These are phyloP conservation scores for Anguilla marmorata DNA, from an alignment of 2,797 vertebrate species.

Conservation along the genomic window DNA sequence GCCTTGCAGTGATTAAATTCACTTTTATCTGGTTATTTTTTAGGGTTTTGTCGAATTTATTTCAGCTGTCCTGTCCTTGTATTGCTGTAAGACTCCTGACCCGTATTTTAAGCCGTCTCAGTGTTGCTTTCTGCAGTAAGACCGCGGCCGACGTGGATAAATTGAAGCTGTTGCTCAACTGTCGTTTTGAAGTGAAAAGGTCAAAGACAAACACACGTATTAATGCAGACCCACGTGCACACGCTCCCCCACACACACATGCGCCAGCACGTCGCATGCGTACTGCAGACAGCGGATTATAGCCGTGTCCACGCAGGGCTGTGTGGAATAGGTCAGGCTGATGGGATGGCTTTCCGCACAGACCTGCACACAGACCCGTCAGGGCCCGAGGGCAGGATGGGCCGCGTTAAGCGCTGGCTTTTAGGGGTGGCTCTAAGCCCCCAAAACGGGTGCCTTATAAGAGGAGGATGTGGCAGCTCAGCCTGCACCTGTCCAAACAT, in stretches of 20 bases:
- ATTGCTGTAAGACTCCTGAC: not conserved
- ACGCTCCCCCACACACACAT: constrained; percentile 32
- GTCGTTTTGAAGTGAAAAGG: not conserved
- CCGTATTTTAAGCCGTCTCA: not conserved
- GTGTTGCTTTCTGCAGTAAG: not conserved
- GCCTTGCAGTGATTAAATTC: not conserved
- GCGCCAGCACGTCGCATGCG: constrained; percentile 47
- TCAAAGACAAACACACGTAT: not conserved
- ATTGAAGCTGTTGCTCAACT: not conserved
- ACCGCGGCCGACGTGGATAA: not conserved
- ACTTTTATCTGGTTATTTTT: not conserved
- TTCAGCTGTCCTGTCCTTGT: not conserved
- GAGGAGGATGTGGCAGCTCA: constrained; percentile 22
- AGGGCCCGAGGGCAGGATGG: not conserved
- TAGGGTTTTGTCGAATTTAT: not conserved
- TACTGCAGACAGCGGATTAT: not conserved
- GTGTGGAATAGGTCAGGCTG: not conserved
- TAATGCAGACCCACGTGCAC: not conserved
- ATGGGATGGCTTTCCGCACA: not conserved
- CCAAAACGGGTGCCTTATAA: not conserved
- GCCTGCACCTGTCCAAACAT: constrained; percentile 20
- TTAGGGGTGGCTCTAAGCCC: not conserved
- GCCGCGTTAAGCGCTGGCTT: not conserved
- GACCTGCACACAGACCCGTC: not conserved
- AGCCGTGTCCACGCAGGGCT: not conserved